These are phyloP conservation scores for Fopius arisanus DNA, from an alignment of 1,140 invertebrate species.

Conservation along the genomic window DNA sequence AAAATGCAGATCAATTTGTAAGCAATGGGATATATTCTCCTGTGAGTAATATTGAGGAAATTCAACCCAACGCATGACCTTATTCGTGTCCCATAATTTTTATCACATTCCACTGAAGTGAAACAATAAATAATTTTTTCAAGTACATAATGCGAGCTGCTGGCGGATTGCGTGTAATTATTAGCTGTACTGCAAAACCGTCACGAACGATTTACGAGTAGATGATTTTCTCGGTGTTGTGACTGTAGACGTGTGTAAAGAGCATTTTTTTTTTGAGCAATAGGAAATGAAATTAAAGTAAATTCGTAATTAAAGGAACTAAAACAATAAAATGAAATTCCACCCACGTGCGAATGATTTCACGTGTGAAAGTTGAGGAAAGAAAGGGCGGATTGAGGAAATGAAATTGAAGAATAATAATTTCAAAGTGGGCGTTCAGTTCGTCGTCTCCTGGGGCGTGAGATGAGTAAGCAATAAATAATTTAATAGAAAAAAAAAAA, in stretches of 20 bases:
- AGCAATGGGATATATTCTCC: background rate
- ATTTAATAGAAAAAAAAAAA: conserved; percentile 12
- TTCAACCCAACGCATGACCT: background rate
- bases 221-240: conserved; percentile 34
- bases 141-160: conserved; percentile 8
- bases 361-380: background rate
- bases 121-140: conserved; percentile 2
- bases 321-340: background rate
- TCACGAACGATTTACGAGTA: conserved; percentile 8
- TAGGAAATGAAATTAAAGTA: background rate
- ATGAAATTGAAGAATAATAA: background rate
- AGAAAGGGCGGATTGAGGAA: background rate
- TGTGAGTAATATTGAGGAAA: background rate
- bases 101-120: conserved; percentile 3
- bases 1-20: too few relatives aligned
- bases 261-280: background rate
- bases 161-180: conserved; percentile 21
- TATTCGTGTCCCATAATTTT: background rate
- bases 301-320: background rate
- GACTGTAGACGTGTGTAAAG: conserved; percentile 35
- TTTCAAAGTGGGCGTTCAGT: background rate
- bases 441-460: background rate
- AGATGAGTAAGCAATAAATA: background rate
- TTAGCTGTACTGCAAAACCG: background rate
- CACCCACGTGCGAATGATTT: background rate